Conservation (phyloP, 35 echinoderm and acorn worm species). For the Apostichopus japonicus region DNA sequence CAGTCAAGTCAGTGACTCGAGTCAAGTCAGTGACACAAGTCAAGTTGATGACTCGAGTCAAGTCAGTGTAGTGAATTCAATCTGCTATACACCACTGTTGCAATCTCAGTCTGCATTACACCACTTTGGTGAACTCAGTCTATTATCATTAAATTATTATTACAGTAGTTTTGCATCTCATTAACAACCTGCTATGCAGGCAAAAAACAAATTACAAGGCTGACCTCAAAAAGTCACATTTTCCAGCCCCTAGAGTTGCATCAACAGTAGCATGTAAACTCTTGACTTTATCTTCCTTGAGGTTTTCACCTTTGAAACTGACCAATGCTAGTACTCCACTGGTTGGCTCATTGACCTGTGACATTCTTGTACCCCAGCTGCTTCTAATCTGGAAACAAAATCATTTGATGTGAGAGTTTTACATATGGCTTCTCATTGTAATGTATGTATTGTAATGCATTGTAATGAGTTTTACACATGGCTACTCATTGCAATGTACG, state of each 20-base stretch:
- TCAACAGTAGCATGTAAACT: background rate
- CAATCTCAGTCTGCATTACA: too few species aligned
- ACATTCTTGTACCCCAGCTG: constrained; percentile 13
- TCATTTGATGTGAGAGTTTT: background rate
- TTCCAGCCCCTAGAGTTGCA: background rate
- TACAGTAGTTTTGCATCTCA: too few species aligned
- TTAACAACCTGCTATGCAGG: too few species aligned
- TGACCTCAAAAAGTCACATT: constrained; percentile 20
- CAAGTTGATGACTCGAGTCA: too few species aligned
- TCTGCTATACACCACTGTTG: too few species aligned
- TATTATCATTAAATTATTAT: too few species aligned
- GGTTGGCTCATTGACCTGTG: background rate
- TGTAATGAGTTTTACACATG: background rate
- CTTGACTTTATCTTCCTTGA: constrained; percentile 8
- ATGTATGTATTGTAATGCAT: background rate
- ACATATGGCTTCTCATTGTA: background rate
- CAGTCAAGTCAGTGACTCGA: too few species aligned
- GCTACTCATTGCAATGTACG: too few species aligned
- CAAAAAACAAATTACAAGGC: background rate
- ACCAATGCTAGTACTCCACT: constrained; percentile 24
- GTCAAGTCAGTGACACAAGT: too few species aligned
- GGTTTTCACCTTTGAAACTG: constrained; percentile 24
- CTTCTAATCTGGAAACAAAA: background rate
- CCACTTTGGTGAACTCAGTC: too few species aligned
- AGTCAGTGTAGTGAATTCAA: too few species aligned